Evolutionary conservation across 2,113 vertebrate genomes (phyloP).

Genomic region (Eudyptes chrysolophus): DNA sequence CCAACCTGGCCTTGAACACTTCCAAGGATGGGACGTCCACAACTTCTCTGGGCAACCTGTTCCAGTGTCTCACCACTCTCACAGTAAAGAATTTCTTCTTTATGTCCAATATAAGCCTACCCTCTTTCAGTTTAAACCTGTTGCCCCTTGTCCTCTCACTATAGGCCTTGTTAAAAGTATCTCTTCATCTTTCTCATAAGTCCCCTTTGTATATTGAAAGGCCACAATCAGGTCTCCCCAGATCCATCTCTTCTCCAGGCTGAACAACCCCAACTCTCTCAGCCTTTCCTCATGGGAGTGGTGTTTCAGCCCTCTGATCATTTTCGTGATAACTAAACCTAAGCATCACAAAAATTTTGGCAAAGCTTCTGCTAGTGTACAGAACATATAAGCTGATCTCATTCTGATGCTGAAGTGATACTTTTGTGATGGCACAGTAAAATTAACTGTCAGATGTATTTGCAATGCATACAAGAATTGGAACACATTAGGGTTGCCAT

Average conservation of each 20-base stretch:
- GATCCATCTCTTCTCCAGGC: neutral
- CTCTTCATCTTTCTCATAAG: neutral
- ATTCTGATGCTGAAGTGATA: neutral
- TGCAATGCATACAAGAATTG: neutral
- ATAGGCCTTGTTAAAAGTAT: neutral
- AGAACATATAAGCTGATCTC: neutral
- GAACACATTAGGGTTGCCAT: neutral
- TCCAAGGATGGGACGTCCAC: fast-evolving
- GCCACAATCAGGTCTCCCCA: neutral
- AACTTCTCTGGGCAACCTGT: fast-evolving
- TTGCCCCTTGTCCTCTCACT: neutral
- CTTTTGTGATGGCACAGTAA: neutral
- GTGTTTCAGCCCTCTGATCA: neutral
- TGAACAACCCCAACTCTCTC: neutral
- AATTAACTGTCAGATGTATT: neutral
- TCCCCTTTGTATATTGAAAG: neutral
- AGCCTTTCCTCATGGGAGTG: neutral
- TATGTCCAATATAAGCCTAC: neutral
- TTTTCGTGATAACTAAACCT: neutral
- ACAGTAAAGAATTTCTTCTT: neutral
- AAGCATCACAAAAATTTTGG: neutral
- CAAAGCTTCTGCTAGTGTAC: neutral
- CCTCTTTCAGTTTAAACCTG: neutral
- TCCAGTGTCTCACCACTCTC: neutral
- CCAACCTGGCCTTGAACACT: neutral